Evolutionary conservation across 2,113 vertebrate genomes (phyloP).

Genomic region (Sakesphorus luctuosus): DNA sequence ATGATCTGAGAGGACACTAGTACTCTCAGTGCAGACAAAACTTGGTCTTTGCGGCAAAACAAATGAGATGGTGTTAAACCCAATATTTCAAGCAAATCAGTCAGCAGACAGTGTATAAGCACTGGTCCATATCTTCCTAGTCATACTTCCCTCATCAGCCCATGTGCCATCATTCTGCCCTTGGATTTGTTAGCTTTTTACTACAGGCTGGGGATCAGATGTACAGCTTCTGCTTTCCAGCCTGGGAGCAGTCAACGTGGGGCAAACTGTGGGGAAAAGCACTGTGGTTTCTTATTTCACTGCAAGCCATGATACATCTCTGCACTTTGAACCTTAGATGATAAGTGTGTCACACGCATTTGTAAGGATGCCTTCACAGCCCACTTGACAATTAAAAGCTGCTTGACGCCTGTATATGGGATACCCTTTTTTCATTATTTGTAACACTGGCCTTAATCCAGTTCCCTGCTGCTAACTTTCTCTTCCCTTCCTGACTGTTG

Average conservation of each 20-base stretch:
- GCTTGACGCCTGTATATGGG: background rate
- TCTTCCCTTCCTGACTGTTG: slow-evolving; percentile 8
- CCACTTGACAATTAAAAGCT: background rate
- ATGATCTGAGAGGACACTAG: background rate
- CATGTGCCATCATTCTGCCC: background rate
- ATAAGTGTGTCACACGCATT: background rate
- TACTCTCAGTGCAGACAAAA: background rate
- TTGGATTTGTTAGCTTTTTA: background rate
- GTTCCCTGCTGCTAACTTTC: slow-evolving; percentile 9
- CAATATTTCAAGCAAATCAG: background rate
- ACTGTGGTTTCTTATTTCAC: background rate
- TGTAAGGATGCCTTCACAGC: slow-evolving; percentile 7
- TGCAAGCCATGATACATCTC: background rate
- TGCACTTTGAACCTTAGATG: background rate
- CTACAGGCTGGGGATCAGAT: background rate
- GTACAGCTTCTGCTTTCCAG: background rate
- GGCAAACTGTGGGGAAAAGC: background rate
- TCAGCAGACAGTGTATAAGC: background rate
- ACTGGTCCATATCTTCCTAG: background rate
- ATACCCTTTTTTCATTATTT: slow-evolving; percentile 11
- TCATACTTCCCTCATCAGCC: background rate
- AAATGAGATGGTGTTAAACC: background rate
- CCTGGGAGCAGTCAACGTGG: background rate
- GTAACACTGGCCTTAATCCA: background rate
- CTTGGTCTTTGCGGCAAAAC: background rate